Conservation (phyloP, 2,113 vertebrate species). For the Hyaena hyaena region DNA sequence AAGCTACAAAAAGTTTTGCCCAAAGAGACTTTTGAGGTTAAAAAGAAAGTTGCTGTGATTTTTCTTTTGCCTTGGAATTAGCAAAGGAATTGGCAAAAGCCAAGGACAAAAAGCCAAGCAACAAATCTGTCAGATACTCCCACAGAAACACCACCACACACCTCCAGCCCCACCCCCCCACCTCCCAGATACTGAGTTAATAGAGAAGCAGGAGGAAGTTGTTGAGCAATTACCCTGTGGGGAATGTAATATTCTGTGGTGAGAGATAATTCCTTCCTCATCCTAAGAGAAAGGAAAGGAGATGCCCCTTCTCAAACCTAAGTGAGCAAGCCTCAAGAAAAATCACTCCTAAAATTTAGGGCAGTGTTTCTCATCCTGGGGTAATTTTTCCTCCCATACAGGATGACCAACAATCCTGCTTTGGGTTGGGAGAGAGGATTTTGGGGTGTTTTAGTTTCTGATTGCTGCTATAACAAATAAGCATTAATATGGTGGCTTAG, state of each 20-base stretch:
- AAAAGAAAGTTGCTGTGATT: neutral
- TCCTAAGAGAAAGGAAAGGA: neutral
- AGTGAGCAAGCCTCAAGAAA: neutral
- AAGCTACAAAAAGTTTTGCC: neutral
- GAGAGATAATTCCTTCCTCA: constrained; percentile 1
- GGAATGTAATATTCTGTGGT: neutral
- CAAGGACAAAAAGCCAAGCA: neutral
- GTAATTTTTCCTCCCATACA: neutral
- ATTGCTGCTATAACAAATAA: neutral
- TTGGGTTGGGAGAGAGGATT: neutral
- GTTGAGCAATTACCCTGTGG: constrained; percentile 22
- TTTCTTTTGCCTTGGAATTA: constrained; percentile 21
- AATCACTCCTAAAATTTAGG: neutral
- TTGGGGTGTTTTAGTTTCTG: neutral
- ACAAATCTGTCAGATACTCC: neutral
- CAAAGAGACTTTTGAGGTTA: neutral
- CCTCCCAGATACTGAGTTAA: neutral
- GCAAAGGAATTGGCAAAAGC: neutral
- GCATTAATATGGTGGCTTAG: neutral
- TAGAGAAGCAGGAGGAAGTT: constrained; percentile 17
- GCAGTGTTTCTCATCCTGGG: neutral
- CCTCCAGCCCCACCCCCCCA: neutral
- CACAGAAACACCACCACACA: neutral
- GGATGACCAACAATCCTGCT: neutral
- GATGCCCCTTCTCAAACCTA: neutral